Evolutionary conservation across 2,797 vertebrate genomes (phyloP).

Genomic region (Poecile montanus): DNA sequence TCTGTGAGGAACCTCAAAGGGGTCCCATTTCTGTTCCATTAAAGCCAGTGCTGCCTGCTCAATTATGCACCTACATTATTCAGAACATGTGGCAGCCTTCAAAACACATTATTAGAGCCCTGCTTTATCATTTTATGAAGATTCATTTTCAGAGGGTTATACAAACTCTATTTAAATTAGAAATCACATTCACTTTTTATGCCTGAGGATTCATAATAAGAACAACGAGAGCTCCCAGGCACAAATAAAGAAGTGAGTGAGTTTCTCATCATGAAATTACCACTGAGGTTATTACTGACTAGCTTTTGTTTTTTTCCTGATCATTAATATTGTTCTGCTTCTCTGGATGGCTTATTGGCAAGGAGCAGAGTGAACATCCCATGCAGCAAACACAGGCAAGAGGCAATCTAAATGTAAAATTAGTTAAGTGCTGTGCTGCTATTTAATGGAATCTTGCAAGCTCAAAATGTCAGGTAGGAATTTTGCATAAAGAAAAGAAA

Average conservation of each 20-base stretch:
- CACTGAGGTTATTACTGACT: slow-evolving; percentile 35
- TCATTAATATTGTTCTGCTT: slow-evolving; percentile 48
- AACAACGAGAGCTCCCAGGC: background rate
- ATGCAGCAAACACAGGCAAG: background rate
- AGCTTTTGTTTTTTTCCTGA: slow-evolving; percentile 32
- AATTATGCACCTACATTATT: background rate
- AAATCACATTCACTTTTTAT: slow-evolving; percentile 16
- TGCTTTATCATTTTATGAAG: background rate
- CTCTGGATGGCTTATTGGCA: slow-evolving; percentile 35
- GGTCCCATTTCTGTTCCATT: background rate
- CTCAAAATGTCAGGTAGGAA: background rate
- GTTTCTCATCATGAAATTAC: slow-evolving; percentile 49
- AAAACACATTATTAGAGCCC: background rate
- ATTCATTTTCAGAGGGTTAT: slow-evolving; percentile 12
- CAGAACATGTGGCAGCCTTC: background rate
- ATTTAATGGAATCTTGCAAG: background rate
- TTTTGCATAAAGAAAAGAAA: background rate
- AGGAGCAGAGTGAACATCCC: background rate
- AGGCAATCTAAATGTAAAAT: slow-evolving; percentile 39
- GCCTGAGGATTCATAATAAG: slow-evolving; percentile 27
- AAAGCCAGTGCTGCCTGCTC: background rate
- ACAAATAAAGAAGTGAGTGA: background rate
- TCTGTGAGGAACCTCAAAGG: background rate
- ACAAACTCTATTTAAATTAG: slow-evolving; percentile 32
- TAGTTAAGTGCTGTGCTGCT: slow-evolving; percentile 15